phyloP scores from a whole-genome alignment of 2,888 invertebrate species.

The Drosophila flavopinicola region DNA sequence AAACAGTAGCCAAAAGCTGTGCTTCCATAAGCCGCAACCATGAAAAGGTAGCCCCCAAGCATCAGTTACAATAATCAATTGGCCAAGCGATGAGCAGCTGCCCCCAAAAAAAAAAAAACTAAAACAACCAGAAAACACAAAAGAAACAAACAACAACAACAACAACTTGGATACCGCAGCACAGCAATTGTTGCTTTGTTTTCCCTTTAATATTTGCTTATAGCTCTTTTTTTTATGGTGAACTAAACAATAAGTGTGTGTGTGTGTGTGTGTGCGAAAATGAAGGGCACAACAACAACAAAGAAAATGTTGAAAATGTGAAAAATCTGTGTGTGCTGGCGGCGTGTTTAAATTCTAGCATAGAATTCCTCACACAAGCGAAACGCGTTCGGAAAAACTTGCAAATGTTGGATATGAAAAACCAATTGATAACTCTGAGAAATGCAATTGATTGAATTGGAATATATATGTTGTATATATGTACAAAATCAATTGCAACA shows the following conservation, averaged over 20 bases:
- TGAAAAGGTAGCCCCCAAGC: conserved; percentile 80
- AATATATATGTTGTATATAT: too few species aligned
- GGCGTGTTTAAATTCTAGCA: conserved; percentile 12
- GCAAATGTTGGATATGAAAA: not conserved
- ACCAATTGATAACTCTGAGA: not conserved
- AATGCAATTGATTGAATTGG: too few species aligned
- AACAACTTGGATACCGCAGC: conserved; percentile 18
- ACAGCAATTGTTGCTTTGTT: conserved; percentile 33
- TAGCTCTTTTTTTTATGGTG: conserved; percentile 30
- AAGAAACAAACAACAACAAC: conserved; percentile 1
- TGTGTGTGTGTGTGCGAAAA: conserved; percentile 12
- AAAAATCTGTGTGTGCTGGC: conserved; percentile 4
- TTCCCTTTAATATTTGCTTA: conserved; percentile 8
- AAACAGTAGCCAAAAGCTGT: conserved; percentile 38
- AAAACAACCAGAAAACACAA: conserved; percentile 19
- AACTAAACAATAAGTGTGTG: conserved; percentile 16
- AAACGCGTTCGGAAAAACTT: not conserved
- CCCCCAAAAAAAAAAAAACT: conserved; percentile 14
- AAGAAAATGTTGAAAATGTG: conserved; percentile 1
- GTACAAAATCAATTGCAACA: too few species aligned
- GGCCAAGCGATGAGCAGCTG: conserved; percentile 61
- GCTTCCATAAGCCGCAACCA: conserved; percentile 68
- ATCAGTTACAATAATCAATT: conserved; percentile 74
- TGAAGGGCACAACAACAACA: not conserved
- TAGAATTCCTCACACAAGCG: conserved; percentile 15